A percentile compares a stretch with the other conserved stretches of the same genome.
Evolutionary conservation across 37 sponge, comb jelly and placozoan species (phyloP).

Genomic region (Bolinopsis microptera): DNA sequence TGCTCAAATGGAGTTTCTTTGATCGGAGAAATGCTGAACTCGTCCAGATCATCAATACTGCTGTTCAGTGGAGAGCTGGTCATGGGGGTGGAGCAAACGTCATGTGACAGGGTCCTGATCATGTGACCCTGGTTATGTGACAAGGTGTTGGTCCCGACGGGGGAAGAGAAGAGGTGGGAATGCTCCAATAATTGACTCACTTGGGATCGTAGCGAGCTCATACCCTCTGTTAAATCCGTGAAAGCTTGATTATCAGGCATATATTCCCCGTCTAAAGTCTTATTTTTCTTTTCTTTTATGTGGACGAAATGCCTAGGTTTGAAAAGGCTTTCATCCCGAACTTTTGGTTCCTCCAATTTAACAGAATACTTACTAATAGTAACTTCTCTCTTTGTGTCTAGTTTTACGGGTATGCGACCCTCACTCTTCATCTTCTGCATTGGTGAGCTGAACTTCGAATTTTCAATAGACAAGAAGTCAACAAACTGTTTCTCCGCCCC

Average conservation of each 20-base stretch:
- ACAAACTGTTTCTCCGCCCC: background rate
- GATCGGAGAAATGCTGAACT: background rate
- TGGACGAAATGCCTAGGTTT: background rate
- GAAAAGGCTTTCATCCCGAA: background rate
- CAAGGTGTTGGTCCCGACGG: background rate
- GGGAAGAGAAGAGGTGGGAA: background rate
- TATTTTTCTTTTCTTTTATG: background rate
- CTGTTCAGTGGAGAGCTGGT: slow-evolving; percentile 24
- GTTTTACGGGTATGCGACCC: too few species aligned
- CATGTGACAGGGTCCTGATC: background rate
- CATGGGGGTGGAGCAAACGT: background rate
- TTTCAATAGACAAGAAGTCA: background rate
- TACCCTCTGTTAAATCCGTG: background rate
- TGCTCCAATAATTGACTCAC: background rate
- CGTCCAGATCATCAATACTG: background rate
- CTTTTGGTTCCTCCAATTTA: background rate
- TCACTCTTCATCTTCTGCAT: background rate
- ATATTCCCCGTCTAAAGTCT: background rate
- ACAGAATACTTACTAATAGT: background rate
- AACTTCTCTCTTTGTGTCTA: background rate
- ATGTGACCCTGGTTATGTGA: too few species aligned
- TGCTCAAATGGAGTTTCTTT: background rate
- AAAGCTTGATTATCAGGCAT: background rate
- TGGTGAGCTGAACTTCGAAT: background rate
- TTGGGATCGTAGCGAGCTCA: background rate